phyloP scores from a whole-genome alignment of 2,113 vertebrate species.

The Dicerorhinus sumatrensis region DNA sequence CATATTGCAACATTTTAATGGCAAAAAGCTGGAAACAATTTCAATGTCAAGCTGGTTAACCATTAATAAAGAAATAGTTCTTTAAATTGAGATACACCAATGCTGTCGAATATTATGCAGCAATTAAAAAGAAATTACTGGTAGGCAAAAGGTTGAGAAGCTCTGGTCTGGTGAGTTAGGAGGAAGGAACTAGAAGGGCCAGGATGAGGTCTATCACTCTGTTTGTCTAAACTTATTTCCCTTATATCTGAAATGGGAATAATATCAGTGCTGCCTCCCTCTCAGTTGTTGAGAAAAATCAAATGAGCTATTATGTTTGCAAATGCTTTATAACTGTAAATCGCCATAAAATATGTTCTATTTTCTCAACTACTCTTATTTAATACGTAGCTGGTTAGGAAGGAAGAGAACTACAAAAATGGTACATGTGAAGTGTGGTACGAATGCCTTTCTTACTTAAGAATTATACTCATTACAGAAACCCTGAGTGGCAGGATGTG shows the following conservation, averaged over 20 bases:
- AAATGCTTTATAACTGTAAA: neutral
- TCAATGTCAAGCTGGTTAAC: neutral
- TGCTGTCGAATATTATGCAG: neutral
- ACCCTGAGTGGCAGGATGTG: neutral
- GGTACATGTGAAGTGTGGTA: neutral
- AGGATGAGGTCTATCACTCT: neutral
- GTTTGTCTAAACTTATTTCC: neutral
- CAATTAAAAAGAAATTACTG: neutral
- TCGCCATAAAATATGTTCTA: neutral
- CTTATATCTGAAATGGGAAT: neutral
- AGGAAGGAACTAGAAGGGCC: neutral
- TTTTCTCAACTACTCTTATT: neutral
- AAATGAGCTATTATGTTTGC: neutral
- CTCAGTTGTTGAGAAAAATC: neutral
- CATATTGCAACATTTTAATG: neutral
- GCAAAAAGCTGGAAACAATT: slow-evolving; percentile 4
- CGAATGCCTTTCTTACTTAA: neutral
- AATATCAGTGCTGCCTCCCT: neutral
- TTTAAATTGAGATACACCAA: neutral
- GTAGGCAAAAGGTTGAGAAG: neutral
- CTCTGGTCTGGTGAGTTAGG: neutral
- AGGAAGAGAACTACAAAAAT: neutral
- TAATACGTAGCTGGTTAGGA: neutral
- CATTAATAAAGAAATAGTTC: neutral
- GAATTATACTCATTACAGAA: neutral